Conservation (phyloP, 2,797 vertebrate genomes). For the Phaenicophaeus curvirostris region DNA sequence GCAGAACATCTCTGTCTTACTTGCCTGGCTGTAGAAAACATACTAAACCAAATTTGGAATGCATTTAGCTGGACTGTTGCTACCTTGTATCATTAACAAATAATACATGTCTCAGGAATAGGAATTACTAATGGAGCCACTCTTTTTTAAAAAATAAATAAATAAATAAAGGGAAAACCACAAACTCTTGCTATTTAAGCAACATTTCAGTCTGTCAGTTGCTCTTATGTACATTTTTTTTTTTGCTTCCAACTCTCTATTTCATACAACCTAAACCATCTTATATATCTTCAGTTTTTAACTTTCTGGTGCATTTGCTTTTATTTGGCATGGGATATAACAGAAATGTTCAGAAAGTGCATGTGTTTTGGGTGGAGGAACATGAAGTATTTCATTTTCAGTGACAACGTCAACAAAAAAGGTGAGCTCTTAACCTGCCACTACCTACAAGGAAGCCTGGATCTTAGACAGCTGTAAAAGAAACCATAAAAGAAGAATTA, state of each 20-base stretch:
- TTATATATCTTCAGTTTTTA: not conserved
- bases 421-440: not conserved
- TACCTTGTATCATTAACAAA: not conserved
- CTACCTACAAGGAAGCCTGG: not conserved
- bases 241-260: not conserved
- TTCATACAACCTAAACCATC: not conserved
- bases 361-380: not conserved
- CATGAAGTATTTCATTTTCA: not conserved
- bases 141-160: not conserved
- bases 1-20: conserved; percentile 47
- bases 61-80: not conserved
- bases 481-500: not conserved
- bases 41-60: not conserved
- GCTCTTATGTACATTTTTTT: not conserved
- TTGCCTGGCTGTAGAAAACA: conserved; percentile 23
- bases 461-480: not conserved
- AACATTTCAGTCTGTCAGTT: not conserved
- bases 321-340: not conserved
- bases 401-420: not conserved
- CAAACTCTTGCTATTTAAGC: not conserved
- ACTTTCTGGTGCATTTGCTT: not conserved
- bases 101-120: not conserved
- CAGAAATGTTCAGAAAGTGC: rapidly evolving
- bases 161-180: not conserved
- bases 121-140: not conserved